These are phyloP conservation scores for Hyperopisus bebe DNA, from an alignment of 2,113 vertebrate species.

Conservation along the genomic window DNA sequence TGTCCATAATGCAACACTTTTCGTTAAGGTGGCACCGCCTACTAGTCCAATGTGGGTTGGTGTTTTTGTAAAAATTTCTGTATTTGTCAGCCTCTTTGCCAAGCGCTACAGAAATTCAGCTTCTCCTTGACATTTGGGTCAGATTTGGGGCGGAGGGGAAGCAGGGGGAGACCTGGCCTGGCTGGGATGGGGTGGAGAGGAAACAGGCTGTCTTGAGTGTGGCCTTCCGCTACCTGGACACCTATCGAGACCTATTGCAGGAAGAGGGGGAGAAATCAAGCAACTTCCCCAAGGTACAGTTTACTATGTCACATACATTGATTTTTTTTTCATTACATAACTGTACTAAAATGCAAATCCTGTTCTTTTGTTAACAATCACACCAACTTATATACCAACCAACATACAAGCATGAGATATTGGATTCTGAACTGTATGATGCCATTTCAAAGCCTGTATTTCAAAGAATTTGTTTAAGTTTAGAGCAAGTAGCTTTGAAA, in stretches of 20 bases:
- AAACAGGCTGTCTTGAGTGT: constrained; percentile 81
- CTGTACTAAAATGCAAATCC: neutral
- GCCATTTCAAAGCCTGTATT: neutral
- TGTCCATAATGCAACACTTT: neutral
- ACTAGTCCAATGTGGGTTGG: neutral
- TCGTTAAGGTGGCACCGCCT: neutral
- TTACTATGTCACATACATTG: neutral
- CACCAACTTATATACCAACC: neutral
- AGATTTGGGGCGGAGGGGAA: constrained; percentile 49
- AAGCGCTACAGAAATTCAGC: neutral
- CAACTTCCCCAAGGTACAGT: constrained; percentile 77
- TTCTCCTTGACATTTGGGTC: constrained; percentile 42
- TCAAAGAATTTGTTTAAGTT: neutral
- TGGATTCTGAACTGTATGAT: neutral
- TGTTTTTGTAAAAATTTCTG: neutral
- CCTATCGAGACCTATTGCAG: constrained; percentile 85
- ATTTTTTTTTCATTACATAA: neutral
- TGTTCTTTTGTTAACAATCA: neutral
- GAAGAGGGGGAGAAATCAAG: constrained; percentile 79
- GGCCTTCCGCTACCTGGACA: constrained; percentile 85
- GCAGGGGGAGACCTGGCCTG: constrained; percentile 44
- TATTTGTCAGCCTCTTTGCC: neutral
- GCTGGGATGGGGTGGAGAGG: constrained; percentile 56
- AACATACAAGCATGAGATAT: neutral
- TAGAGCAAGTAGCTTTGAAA: neutral